Percentiles rank a stretch among this genome's conserved stretches.
phyloP scores from a whole-genome alignment of 2,113 vertebrate species.

The Tychaedon coryphoeus region DNA sequence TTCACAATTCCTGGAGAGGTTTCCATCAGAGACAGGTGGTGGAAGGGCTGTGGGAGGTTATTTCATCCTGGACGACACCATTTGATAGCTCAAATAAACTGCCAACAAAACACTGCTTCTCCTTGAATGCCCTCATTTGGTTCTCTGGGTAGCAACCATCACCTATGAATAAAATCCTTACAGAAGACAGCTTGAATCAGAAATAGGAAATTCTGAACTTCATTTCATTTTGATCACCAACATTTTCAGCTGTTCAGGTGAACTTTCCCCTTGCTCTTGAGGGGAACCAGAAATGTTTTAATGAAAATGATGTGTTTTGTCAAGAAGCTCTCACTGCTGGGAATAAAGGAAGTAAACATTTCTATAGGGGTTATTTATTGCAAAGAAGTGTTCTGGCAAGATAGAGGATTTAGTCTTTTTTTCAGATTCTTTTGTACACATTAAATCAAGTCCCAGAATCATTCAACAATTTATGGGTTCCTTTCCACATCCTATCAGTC shows the following conservation, averaged over 20 bases:
- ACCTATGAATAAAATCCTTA: not conserved
- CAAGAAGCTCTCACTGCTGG: not conserved
- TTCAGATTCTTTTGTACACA: not conserved
- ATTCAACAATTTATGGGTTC: not conserved
- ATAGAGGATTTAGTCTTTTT: not conserved
- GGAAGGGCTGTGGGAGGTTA: not conserved
- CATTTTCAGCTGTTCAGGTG: not conserved
- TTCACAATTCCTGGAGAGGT: not conserved
- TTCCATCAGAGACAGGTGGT: not conserved
- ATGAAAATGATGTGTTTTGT: not conserved
- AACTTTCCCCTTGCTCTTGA: not conserved
- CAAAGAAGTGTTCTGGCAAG: not conserved
- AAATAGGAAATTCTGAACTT: not conserved
- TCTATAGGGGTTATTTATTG: not conserved
- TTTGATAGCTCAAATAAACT: not conserved
- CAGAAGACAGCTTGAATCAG: not conserved
- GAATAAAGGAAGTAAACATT: not conserved
- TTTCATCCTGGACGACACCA: not conserved
- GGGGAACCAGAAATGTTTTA: not conserved
- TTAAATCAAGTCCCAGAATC: not conserved
- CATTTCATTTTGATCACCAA: not conserved
- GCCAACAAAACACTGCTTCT: not conserved
- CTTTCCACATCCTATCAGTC: not conserved
- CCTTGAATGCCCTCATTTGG: not conserved
- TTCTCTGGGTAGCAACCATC: not conserved